Percentiles rank a stretch among this genome's conserved stretches.
Conservation (phyloP, 2,888 invertebrate genomes). For the Seladonia tumulorum region DNA sequence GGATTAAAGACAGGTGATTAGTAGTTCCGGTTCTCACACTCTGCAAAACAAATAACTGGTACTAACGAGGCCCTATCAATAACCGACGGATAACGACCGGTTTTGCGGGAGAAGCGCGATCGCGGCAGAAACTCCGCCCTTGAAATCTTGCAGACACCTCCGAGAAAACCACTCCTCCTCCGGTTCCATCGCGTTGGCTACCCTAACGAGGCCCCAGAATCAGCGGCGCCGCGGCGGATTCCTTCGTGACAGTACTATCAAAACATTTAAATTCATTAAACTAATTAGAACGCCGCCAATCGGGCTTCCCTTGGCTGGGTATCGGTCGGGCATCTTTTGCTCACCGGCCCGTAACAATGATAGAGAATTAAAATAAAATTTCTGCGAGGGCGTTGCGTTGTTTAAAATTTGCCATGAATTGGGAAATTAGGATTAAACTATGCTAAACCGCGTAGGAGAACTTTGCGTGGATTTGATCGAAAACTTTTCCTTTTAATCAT, state of each 20-base stretch:
- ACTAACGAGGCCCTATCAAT: constrained; percentile 82
- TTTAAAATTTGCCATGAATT: no score
- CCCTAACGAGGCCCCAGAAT: constrained; percentile 62
- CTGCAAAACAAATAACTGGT: constrained; percentile 74
- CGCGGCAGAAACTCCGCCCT: constrained; percentile 78
- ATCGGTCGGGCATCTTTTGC: not conserved
- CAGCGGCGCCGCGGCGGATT: constrained; percentile 16
- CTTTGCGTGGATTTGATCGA: no score
- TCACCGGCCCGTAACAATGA: not conserved
- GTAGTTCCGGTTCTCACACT: constrained; percentile 80
- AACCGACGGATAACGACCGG: constrained; percentile 81
- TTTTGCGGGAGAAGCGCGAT: constrained; percentile 74
- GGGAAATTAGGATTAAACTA: no score
- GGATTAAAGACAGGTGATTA: constrained; percentile 52
- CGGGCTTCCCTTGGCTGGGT: not conserved
- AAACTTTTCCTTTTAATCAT: no score
- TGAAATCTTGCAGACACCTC: constrained; percentile 72
- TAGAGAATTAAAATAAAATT: no score
- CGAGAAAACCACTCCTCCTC: constrained; percentile 59
- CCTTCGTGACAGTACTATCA: constrained; percentile 13
- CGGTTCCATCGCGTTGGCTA: constrained; percentile 42
- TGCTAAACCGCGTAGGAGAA: no score
- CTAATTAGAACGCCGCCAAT: not conserved
- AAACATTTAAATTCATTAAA: constrained; percentile 19
- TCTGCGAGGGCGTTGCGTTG: no score